Percentiles rank a stretch among this genome's conserved stretches.
These are phyloP conservation scores for Augochlorella aurata DNA, from an alignment of 2,888 invertebrate species.

Conservation along the genomic window DNA sequence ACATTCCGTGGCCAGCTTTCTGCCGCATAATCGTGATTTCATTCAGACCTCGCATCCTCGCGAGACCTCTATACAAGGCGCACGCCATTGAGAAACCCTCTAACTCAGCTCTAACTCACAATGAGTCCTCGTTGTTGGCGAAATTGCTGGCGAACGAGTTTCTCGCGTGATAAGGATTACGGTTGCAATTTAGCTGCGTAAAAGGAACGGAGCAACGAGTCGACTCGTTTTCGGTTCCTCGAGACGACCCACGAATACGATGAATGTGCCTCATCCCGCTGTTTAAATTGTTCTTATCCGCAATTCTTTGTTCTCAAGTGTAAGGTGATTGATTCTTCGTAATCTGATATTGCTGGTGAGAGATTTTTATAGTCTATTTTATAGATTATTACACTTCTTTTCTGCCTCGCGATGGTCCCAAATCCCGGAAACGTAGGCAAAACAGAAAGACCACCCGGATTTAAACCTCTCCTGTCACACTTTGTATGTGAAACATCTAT, in stretches of 20 bases:
- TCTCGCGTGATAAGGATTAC: constrained; percentile 10
- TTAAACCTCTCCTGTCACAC: too few relatives aligned
- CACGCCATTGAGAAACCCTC: not conserved
- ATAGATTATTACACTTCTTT: too few relatives aligned
- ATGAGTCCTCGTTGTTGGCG: not conserved
- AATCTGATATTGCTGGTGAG: not conserved
- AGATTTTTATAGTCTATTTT: not conserved
- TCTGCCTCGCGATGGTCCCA: too few relatives aligned
- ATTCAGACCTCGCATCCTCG: not conserved
- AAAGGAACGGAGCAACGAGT: not conserved
- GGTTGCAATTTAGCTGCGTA: not conserved
- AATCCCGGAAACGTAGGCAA: too few relatives aligned
- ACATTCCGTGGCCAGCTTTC: constrained; percentile 14
- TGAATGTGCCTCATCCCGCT: not conserved
- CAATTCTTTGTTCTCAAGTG: not conserved
- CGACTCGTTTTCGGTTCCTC: not conserved
- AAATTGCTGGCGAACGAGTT: constrained; percentile 15
- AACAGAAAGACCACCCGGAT: too few relatives aligned
- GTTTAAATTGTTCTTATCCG: not conserved
- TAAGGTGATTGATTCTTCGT: not conserved
- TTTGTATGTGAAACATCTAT: too few relatives aligned
- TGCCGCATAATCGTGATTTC: not conserved
- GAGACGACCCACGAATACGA: not conserved
- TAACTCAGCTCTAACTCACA: not conserved
- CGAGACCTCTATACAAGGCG: not conserved